Conservation (phyloP, 2,888 invertebrate genomes). For the Phasia obesa region DNA sequence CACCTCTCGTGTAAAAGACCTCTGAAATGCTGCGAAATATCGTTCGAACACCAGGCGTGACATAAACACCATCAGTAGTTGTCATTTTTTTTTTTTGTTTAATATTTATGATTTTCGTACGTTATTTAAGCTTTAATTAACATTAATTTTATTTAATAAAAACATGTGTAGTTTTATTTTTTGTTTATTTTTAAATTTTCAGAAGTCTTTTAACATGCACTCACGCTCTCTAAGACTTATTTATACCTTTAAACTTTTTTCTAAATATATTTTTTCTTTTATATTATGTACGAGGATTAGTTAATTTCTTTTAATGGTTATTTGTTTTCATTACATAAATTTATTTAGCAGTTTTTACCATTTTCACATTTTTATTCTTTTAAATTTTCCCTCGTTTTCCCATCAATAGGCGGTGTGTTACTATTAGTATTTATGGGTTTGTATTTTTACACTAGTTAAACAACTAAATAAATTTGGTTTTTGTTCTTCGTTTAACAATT, state of each 20-base stretch:
- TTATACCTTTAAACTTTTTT: too few species aligned
- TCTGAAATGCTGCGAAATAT: constrained; percentile 80
- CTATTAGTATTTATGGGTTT: constrained; percentile 21
- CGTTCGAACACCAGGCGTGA: constrained; percentile 75
- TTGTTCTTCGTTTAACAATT: constrained; percentile 30
- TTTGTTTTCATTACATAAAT: background rate
- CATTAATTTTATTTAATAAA: background rate
- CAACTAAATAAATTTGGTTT: constrained; percentile 27
- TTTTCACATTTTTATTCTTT: constrained; percentile 23
- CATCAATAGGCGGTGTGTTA: constrained; percentile 37
- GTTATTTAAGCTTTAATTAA: too few species aligned
- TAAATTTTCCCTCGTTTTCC: constrained; percentile 1
- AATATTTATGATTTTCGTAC: too few species aligned
- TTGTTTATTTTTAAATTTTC: too few species aligned
- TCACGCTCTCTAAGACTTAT: too few species aligned
- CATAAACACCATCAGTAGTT: constrained; percentile 75
- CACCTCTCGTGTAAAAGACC: constrained; percentile 75
- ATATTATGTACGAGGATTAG: background rate
- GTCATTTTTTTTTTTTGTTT: constrained; percentile 32
- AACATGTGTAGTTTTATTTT: too few species aligned
- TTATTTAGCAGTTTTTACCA: constrained; percentile 10
- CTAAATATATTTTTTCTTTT: background rate
- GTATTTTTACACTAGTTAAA: constrained; percentile 44
- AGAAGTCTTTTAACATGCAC: too few species aligned
- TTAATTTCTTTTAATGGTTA: background rate